Evolutionary conservation across 2,888 invertebrate species (phyloP), one percentile per base, ranked within the genome.

Genomic region (Steinernema scapterisci): DNA sequence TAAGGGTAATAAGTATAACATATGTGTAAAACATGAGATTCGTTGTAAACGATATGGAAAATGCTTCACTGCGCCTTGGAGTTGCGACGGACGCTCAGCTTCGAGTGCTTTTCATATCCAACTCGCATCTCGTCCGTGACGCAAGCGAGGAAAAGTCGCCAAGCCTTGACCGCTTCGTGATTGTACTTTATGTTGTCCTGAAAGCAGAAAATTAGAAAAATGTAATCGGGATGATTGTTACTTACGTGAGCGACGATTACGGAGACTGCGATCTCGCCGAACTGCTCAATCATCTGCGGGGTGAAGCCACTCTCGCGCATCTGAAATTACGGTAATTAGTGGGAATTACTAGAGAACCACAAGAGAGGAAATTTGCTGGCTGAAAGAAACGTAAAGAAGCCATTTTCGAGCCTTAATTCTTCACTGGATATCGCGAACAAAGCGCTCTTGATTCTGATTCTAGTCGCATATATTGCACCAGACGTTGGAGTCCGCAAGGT

Each of bases 111-210:
- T 21, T 71, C 75, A 38, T 72, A 75, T 16, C 70, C 70, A n/a
- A 80, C 80, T 74, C 79, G 80, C 80, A 82, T 80, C 70, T 82
- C 82, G 52, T 82, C 82, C 0, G 82, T 82, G 9, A 82, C 75
- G 71, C 76, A 82, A 0, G 82, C 82, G 23, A 82, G 44, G 13
- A 82, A 71, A 0, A 82, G 73, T n/a, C 82, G 71, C 82, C 82
- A 82, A 0, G 82, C 79, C 72, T 82, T 63, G 31, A 63, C 63
- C 3, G 63, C 63, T n/a, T 63, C 63, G 63, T 63, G 63, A 27
- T 82, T 82, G 70, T 79, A 82, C 51, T 82, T 82, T 3, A 82
- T 78, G 13, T 71, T 75, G 44, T 82, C 82, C 51, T 82, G 79
- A 51, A 74, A 70, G 31, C 13, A 16, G 45, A 44, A 19, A 43